A percentile compares a stretch with the other conserved stretches of the same genome.
Conservation (phyloP, 2,888 invertebrate species). For the Ectropis crepuscularia region DNA sequence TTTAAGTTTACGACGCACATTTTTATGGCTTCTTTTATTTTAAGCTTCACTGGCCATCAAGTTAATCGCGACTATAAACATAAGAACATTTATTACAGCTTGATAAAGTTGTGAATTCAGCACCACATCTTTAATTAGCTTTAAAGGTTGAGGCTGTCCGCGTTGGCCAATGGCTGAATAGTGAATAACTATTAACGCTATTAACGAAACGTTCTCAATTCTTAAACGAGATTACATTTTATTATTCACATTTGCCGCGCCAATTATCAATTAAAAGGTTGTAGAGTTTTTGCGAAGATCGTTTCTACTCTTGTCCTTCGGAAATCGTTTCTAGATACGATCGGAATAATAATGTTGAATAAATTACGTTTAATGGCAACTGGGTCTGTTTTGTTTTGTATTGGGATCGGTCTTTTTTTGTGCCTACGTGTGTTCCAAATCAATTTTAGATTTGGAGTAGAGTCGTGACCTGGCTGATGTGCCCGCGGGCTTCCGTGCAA, state of each 20-base stretch:
- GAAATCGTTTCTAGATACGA: conserved; percentile 56
- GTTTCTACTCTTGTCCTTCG: conserved; percentile 51
- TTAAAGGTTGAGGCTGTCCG: conserved; percentile 38
- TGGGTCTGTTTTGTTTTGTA: conserved; percentile 64
- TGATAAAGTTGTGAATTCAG: conserved; percentile 28
- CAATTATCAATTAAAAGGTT: conserved; percentile 53
- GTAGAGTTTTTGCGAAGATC: conserved; percentile 26
- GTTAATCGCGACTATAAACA: conserved; percentile 23
- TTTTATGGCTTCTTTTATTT: conserved; percentile 23
- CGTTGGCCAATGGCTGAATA: conserved; percentile 29
- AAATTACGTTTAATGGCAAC: conserved; percentile 73
- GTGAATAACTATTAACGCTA: conserved; percentile 19
- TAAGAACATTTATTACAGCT: conserved; percentile 24
- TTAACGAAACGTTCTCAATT: conserved; percentile 32
- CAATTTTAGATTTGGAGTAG: conserved; percentile 78
- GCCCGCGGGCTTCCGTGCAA: conserved; percentile 66
- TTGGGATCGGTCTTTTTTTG: conserved; percentile 53
- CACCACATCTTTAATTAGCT: conserved; percentile 33
- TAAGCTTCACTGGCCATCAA: conserved; percentile 24
- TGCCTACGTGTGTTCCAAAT: conserved; percentile 61
- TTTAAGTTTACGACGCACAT: conserved; percentile 16
- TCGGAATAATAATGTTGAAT: conserved; percentile 69
- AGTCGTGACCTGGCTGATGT: conserved; percentile 72
- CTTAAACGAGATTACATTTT: conserved; percentile 41
- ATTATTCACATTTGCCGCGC: conserved; percentile 47